Conservation (phyloP, 1,140 invertebrate species). For the Sesamia nonagrioides region DNA sequence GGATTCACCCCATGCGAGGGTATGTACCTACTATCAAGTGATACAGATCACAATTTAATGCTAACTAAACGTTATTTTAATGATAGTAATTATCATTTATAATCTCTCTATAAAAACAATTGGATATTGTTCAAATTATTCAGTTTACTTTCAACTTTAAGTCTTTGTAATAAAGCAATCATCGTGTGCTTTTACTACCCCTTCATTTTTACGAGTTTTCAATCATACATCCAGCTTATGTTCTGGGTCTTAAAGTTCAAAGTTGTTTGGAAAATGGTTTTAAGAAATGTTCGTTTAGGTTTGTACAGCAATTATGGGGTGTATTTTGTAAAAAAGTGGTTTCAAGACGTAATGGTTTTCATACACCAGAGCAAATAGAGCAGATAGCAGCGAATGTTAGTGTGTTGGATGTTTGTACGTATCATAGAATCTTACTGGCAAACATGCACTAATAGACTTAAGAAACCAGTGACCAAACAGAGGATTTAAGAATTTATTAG, state of each 20-base stretch:
- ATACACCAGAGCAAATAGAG: too few relatives aligned
- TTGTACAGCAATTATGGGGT: constrained; percentile 44
- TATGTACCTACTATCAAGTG: constrained; percentile 1
- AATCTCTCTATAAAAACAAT: constrained; percentile 19
- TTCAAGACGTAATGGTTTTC: constrained; percentile 18
- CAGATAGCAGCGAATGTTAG: neutral
- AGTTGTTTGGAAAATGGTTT: neutral
- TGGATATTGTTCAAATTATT: neutral
- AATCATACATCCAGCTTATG: neutral
- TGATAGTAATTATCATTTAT: constrained; percentile 46
- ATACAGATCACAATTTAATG: constrained; percentile 33
- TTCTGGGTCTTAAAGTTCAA: neutral
- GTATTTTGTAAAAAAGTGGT: constrained; percentile 46
- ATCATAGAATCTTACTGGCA: too few relatives aligned
- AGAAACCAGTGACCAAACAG: too few relatives aligned
- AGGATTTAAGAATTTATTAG: too few relatives aligned
- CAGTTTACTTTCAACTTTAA: constrained; percentile 21
- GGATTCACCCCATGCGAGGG: neutral
- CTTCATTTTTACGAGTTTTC: neutral
- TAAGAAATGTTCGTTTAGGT: constrained; percentile 18
- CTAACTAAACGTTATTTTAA: constrained; percentile 38
- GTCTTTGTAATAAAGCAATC: constrained; percentile 37
- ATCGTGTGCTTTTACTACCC: neutral
- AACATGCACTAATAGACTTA: too few relatives aligned
- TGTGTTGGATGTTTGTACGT: too few relatives aligned